A percentile compares a stretch with the other conserved stretches of the same genome.
These are phyloP conservation scores for Molanna angustata DNA, from an alignment of 2,888 invertebrate species.

Conservation along the genomic window DNA sequence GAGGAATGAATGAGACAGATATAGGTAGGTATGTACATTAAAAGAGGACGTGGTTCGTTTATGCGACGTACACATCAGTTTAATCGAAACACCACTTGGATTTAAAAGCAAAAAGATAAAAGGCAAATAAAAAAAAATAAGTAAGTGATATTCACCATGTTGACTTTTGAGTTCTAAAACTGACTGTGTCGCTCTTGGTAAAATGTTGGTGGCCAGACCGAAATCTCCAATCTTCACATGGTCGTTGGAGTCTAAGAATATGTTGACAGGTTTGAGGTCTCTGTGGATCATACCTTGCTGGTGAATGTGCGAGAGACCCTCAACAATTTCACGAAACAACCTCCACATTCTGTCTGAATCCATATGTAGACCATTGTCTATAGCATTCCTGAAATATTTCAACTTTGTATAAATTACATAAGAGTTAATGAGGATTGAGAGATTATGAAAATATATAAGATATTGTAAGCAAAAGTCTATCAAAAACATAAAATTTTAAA, in stretches of 20 bases:
- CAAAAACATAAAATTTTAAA: too few relatives aligned
- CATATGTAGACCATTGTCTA: constrained; percentile 75
- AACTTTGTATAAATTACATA: too few relatives aligned
- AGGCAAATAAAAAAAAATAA: too few relatives aligned
- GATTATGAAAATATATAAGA: too few relatives aligned
- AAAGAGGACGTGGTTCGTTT: too few relatives aligned
- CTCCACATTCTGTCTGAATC: constrained; percentile 85
- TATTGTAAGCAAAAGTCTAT: too few relatives aligned
- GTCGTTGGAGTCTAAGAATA: constrained; percentile 91
- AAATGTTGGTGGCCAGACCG: constrained; percentile 82
- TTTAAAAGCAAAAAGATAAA: too few relatives aligned
- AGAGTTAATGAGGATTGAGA: not conserved
- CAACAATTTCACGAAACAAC: constrained; percentile 91
- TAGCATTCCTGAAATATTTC: constrained; percentile 69
- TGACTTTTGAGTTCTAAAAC: constrained; percentile 36
- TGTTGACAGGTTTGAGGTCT: constrained; percentile 86
- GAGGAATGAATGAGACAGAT: too few relatives aligned
- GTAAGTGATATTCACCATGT: constrained; percentile 26
- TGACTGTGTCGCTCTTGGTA: constrained; percentile 34
- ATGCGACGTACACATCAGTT: too few relatives aligned
- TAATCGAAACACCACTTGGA: too few relatives aligned
- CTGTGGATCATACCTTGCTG: constrained; percentile 87
- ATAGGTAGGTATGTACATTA: too few relatives aligned
- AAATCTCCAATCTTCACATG: constrained; percentile 98
- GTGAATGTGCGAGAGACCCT: constrained; percentile 87